Evolutionary conservation across 1,140 invertebrate genomes (phyloP).

Genomic region (Ceratina calcarata): DNA sequence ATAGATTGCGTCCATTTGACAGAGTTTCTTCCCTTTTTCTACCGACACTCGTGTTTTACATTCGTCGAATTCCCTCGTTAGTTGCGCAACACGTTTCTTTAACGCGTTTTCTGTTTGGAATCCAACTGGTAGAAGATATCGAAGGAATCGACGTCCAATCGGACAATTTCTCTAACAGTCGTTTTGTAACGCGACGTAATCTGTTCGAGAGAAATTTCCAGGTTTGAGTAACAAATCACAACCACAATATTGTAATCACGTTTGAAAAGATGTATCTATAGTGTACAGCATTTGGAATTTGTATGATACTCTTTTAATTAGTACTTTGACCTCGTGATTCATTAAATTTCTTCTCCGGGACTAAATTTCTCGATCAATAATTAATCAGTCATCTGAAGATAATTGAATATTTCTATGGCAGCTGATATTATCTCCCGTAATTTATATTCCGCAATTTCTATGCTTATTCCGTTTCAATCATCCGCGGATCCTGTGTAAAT

Average conservation of each 20-base stretch:
- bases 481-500: not conserved
- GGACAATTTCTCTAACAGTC: conserved; percentile 1
- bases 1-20: not conserved
- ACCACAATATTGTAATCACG: not conserved
- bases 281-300: too few species aligned
- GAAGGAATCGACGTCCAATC: too few species aligned
- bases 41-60: not conserved
- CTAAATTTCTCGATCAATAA: too few species aligned
- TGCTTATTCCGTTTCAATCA: not conserved
- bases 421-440: too few species aligned
- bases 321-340: too few species aligned
- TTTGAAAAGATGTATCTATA: too few species aligned
- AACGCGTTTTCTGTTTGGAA: not conserved
- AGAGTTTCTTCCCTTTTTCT: not conserved
- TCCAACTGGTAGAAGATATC: conserved; percentile 1
- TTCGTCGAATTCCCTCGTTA: not conserved
- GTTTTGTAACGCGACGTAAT: not conserved
- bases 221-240: not conserved
- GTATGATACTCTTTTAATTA: too few species aligned
- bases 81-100: conserved; percentile 23
- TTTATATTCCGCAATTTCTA: too few species aligned
- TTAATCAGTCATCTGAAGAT: too few species aligned
- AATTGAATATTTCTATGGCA: too few species aligned
- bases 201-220: not conserved
- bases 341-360: too few species aligned